Evolutionary conservation across 2,113 vertebrate genomes (phyloP), one percentile per base, ranked within the genome.

Genomic region (Spheniscus mendiculus): DNA sequence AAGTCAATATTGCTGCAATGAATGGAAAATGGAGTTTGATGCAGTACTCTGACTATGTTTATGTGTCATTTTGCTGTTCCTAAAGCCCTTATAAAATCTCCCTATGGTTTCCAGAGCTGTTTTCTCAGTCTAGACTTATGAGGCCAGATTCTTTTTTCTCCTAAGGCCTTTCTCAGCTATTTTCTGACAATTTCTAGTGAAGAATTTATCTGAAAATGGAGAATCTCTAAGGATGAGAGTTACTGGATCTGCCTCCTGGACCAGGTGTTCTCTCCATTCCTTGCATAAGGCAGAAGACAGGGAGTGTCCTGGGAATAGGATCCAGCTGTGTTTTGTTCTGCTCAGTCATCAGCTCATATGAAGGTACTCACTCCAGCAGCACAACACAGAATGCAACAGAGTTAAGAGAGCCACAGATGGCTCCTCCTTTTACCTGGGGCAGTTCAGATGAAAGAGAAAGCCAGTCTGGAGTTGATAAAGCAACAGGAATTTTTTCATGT

Each of bases 311-410:
- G 72, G 73, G 76, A 87, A 80, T 61, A 65, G 29, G 38, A 56
- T 83, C 42, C 91, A 95, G 58, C 73, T 96, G 70, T 70, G 83
- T 22, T 92, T 90, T 85, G n/a, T 56, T 92, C 84, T 87, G 53
- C 86, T 88, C 73, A 58, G 56, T 94, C n/a, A 12, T 87, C 81
- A 95, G 83, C 87, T 91, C 83, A 40, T 92, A 72, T 23, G 91
- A 79, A 76, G 61, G 52, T 65, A 65, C 58, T 72, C 0, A 0
- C 61, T 82, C 30, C 32, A 79, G 63, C 61, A 85, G 61, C 56
- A 40, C 76, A 73, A 53, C 26, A 83, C 34, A 83, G 61, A 90
- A 72, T 63, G 26, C 69, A 84, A 42, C 20, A 80, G 47, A 93
- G 29, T 50, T 85, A 15, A 79, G 49, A 82, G 32, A 79, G 40